Evolutionary conservation across 2,113 vertebrate species (phyloP).

Genomic region (Mixornis gularis): DNA sequence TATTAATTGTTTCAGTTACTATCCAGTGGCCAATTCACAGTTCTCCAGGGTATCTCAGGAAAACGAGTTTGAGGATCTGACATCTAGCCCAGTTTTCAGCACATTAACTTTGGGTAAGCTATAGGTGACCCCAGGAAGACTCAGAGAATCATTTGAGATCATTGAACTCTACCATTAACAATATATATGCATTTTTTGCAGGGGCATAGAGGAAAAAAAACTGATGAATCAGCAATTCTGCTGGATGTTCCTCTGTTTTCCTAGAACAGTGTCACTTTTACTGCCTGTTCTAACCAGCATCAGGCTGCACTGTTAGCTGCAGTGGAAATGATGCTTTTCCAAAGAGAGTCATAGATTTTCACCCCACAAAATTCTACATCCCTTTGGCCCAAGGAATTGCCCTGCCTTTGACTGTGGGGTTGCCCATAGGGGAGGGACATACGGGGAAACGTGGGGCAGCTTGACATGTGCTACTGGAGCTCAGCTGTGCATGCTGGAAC

Average conservation of each 20-base stretch:
- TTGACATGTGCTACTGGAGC: not conserved
- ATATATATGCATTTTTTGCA: not conserved
- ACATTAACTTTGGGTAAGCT: not conserved
- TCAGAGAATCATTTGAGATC: not conserved
- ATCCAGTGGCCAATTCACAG: not conserved
- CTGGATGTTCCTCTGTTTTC: not conserved
- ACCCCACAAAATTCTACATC: not conserved
- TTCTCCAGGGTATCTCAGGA: not conserved
- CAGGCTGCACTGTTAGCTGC: not conserved
- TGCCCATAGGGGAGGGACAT: not conserved
- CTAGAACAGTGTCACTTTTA: not conserved
- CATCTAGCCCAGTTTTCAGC: not conserved
- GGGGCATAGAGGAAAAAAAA: not conserved
- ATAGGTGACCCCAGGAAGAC: not conserved
- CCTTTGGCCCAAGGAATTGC: not conserved
- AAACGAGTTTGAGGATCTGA: not conserved
- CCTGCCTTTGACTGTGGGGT: not conserved
- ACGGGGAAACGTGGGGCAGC: not conserved
- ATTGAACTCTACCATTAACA: not conserved
- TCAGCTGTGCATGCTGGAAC: not conserved
- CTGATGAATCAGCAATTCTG: not conserved
- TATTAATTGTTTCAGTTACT: conserved; percentile 3
- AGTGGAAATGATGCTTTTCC: not conserved
- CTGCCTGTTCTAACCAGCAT: not conserved
- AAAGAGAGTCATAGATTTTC: not conserved